Evolutionary conservation across 2,797 vertebrate genomes (phyloP).

Genomic region (Iguana delicatissima): DNA sequence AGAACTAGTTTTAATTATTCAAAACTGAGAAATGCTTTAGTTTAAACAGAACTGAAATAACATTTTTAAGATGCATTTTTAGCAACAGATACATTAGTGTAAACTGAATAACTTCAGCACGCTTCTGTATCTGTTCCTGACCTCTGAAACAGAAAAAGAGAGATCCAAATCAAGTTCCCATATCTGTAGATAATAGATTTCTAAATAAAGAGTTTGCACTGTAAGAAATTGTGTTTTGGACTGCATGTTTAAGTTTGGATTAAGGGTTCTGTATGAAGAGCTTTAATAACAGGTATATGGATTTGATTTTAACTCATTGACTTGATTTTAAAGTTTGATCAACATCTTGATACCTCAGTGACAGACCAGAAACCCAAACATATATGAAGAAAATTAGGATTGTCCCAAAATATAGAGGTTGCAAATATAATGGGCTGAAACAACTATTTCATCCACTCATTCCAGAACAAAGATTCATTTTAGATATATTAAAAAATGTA

Average conservation of each 20-base stretch:
- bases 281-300: background rate
- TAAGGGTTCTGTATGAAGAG: background rate
- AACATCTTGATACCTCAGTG: background rate
- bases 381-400: background rate
- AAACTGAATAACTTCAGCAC: slow-evolving; percentile 66
- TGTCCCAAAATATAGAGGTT: background rate
- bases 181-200: slow-evolving; percentile 54
- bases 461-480: background rate
- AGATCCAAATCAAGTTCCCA: slow-evolving; percentile 40
- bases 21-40: slow-evolving; percentile 78
- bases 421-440: background rate
- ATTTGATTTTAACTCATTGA: background rate
- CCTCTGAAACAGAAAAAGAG: slow-evolving; percentile 40
- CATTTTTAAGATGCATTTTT: slow-evolving; percentile 74
- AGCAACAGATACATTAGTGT: slow-evolving; percentile 64
- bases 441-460: background rate
- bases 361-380: background rate
- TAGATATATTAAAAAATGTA: background rate
- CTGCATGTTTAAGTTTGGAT: background rate
- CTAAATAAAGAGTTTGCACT: slow-evolving; percentile 51
- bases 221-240: background rate
- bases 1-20: slow-evolving; percentile 79
- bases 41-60: slow-evolving; percentile 77
- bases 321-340: background rate
- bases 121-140: background rate